Percentiles rank a stretch among this genome's conserved stretches.
Conservation (phyloP, 1,140 invertebrate species). For the Portunus trituberculatus region DNA sequence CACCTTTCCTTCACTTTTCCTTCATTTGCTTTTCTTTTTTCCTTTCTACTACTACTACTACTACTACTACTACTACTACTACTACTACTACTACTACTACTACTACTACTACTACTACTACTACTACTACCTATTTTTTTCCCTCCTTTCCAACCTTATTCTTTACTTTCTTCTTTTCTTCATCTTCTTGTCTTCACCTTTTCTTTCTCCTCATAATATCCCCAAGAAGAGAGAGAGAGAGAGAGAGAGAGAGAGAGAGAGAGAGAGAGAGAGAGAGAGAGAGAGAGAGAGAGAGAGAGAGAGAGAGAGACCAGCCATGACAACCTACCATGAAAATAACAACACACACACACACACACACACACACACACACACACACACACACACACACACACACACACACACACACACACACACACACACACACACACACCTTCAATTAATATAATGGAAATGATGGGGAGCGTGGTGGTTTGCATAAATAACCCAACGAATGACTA, state of each 20-base stretch:
- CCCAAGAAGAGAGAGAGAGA: too few relatives aligned
- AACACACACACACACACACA: too few relatives aligned
- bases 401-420: too few relatives aligned
- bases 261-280: too few relatives aligned
- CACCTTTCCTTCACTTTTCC: background rate
- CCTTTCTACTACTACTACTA: background rate
- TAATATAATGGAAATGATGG: background rate
- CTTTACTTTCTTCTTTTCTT: background rate
- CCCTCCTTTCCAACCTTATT: background rate
- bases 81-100: constrained; percentile 7
- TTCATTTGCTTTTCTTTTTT: background rate
- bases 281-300: too few relatives aligned
- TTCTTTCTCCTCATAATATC: background rate
- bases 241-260: too few relatives aligned
- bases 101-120: constrained; percentile 7
- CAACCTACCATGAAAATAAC: too few relatives aligned
- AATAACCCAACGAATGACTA: background rate
- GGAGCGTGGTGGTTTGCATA: background rate
- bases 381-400: too few relatives aligned
- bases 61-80: constrained; percentile 22
- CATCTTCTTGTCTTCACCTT: background rate
- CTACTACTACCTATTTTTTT: background rate
- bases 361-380: too few relatives aligned
- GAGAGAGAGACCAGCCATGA: too few relatives aligned
- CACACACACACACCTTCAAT: background rate